Base-by-base conservation (phyloP, 2,113 vertebrate genomes). In the Hassar affinis region DNA sequence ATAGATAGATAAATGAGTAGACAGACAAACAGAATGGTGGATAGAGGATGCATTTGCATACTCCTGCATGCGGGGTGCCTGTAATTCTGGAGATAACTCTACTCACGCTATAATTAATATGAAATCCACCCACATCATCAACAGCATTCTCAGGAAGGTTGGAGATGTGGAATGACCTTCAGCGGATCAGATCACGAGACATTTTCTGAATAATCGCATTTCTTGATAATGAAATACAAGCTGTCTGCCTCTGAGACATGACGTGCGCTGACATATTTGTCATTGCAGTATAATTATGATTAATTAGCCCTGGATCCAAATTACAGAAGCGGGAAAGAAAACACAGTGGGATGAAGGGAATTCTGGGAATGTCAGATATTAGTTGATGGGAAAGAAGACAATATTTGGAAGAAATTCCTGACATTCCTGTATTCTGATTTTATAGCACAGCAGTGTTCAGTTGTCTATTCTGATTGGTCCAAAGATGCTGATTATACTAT, bases 251-350 rank as follows among this genome's bases (percentile, higher is more conserved):
- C 83, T 84, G 89, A 88, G 88, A 85, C 87, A 82, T 78, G 81
- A 74, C 87, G 85, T 66, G 61, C 86, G 81, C 88, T 86, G 85
- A 88, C 84, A 81, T 84, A 86, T 88, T 90, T 84, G 85, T 92
- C 88, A 90, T 93, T 93, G 91, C 87, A 85, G 90, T 86, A 90
- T 51, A 92, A 94, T 94, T 92, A 91, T 85, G 90, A 93, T 91
- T 92, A 90, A 94, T 94, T 93, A 93, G 90, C 88, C 81, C 83
- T 30, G 86, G 88, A 92, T 91, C 90, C 76, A 90, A 93, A 92
- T 92, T 22, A 54, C 2, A 3, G 51, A 35, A 52, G 74, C 47
- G 5, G 74, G 81, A 88, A 88, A 89, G 86, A 83, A 88, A 88
- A 86, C 85, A 86, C 51, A 75, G 59, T 66, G 79, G 79, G 75